phyloP scores from a whole-genome alignment of 2,888 invertebrate genomes.

The Ischnus inquisitorius region DNA sequence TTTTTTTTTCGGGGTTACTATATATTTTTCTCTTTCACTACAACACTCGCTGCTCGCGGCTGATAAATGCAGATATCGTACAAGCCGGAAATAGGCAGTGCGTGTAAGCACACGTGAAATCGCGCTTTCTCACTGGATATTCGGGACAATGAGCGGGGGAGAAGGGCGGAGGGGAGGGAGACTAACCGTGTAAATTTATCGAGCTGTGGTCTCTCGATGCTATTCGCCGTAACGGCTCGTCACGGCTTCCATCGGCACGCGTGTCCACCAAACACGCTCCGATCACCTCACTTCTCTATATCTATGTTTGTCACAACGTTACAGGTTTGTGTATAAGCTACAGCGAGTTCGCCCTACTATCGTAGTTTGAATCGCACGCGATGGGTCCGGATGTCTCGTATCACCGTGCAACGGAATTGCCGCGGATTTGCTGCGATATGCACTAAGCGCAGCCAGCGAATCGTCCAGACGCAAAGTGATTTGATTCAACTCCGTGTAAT shows the following conservation, averaged over 20 bases:
- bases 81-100: slow-evolving; percentile 44
- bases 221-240: slow-evolving; percentile 54
- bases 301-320: not conserved
- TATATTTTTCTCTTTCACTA: slow-evolving; percentile 28
- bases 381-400: slow-evolving; percentile 32
- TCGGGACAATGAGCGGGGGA: slow-evolving; percentile 43
- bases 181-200: slow-evolving; percentile 60
- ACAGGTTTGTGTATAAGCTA: slow-evolving; percentile 5
- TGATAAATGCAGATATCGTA: not conserved
- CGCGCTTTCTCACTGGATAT: slow-evolving; percentile 61
- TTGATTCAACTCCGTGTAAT: not conserved
- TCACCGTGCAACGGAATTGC: slow-evolving; percentile 9
- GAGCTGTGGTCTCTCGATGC: slow-evolving; percentile 47
- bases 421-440: slow-evolving; percentile 39
- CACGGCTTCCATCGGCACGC: slow-evolving; percentile 53
- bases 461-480: slow-evolving; percentile 58
- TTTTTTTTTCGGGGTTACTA: slow-evolving; percentile 51
- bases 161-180: not conserved
- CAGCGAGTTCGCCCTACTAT: not conserved
- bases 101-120: slow-evolving; percentile 55
- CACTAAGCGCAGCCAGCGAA: slow-evolving; percentile 54
- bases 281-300: slow-evolving; percentile 40
- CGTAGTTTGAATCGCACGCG: slow-evolving; percentile 14
- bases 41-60: not conserved
- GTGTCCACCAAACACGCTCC: slow-evolving; percentile 13